Evolutionary conservation across 1,140 invertebrate genomes (phyloP), one percentile per base, ranked within the genome.

Genomic region (Neomicropteryx cornuta): DNA sequence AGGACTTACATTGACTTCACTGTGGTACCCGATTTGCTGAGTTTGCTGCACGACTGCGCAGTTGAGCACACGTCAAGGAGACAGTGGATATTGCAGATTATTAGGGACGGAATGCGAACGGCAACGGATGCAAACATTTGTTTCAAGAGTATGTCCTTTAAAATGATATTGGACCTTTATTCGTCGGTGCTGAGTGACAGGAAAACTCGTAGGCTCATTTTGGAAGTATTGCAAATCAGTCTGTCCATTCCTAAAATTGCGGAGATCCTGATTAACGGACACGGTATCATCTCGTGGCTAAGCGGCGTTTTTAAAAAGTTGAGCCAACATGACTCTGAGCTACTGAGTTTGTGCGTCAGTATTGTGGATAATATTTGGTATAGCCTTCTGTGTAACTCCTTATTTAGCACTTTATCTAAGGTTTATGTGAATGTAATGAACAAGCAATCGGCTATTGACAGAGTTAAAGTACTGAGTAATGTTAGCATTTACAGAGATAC

Each of bases 21-120:
- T 3, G 69, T 73, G n/a, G 75, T 87, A n/a, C 83, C 85, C 4
- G 85, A 86, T 57, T 76, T 87, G 41, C 70, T 83, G 20, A 77
- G 75, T 36, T 67, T 86, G 10, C 76, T 85, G 42, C 76, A 84
- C 43, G 81, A 77, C 42, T 72, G 75, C 4, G 73, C 80, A 32
- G 56, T 82, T 1, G 71, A 82, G 39, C 62, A 69, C 30, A 55
- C 53, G 11, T 60, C 66, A 2, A 72, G 81, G 39, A 68, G 79
- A 44, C 53, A 61, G 20, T 88, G 83, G 77, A 77, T 86, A 17
- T 55, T 87, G 3, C 62, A 73, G 47, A 58, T 83, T 5, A 62
- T 87, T 28, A 58, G 62, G 20, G 76, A 85, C 51, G 82, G 83
- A 8, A 55, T 66, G 1, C 66, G 62, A 45, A 62, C 59, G 0